Evolutionary conservation across 2,113 vertebrate genomes (phyloP), one percentile per base, ranked within the genome.

Genomic region (Parus major): DNA sequence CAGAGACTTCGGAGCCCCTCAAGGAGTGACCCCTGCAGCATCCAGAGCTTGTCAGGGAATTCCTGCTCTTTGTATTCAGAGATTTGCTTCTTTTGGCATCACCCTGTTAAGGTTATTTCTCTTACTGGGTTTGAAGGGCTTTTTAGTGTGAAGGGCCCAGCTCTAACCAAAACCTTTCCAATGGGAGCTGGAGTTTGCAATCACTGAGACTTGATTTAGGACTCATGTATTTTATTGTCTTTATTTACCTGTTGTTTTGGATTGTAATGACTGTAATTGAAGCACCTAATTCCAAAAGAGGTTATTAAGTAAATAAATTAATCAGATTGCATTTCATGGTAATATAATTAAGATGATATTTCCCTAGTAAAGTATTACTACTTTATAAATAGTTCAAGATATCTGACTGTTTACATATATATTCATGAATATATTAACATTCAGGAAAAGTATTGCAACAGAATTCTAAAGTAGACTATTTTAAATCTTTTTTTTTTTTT

Each of bases 371-470:
- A 94, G 70, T 89, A 93, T 96, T 97, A 94, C 55, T 64, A 95
- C 96, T 97, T 95, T 97, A 97, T 94, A 96, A 97, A 96, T 97
- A 96, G 92, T 97, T 97, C 76, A 83, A 96, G 95, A 92, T 94
- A 89, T 85, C 85, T 91, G 68, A 79, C 71, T 96, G 82, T 96
- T 96, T 94, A 83, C 83, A 92, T 94, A 95, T 93, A 71, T 82
- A 96, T 95, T 97, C 35, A 81, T 95, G 95, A 96, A 97, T 97
- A 95, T 94, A 96, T 96, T 97, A 97, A 95, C 92, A 97, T 95
- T 96, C 83, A 92, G 31, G n/a, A 80, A 66, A 97, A 94, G 31
- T 77, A 68, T 88, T 87, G 86, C 79, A 90, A 80, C 59, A 47
- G 93, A 97, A 95, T 91, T 77, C 83, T 89, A 55, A 95, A 96